phyloP scores from a whole-genome alignment of 2,797 vertebrate genomes.

The Chrosomus eos region DNA sequence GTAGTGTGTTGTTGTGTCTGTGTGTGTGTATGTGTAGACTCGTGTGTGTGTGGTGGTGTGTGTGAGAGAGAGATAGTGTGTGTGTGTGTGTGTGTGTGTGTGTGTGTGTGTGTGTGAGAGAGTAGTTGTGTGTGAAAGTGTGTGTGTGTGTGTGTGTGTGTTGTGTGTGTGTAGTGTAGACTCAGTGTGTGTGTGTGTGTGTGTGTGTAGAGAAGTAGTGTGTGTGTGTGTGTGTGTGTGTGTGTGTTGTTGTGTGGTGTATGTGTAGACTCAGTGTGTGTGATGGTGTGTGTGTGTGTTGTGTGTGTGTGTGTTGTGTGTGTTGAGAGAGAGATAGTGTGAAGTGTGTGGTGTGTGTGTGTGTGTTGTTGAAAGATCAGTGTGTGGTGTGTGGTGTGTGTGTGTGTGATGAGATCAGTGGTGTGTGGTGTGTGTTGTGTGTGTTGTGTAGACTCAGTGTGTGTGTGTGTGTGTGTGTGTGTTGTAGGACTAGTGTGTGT shows the following conservation, averaged over 20 bases:
- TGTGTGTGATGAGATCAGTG: too few relatives aligned
- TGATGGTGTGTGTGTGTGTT: conserved; percentile 9
- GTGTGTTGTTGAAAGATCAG: too few relatives aligned
- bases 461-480: background rate
- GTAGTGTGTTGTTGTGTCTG: conserved; percentile 2
- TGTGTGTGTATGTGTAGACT: too few relatives aligned
- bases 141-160: conserved; percentile 8
- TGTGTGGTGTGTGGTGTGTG: background rate
- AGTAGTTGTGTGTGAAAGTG: background rate
- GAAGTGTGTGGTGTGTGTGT: too few relatives aligned
- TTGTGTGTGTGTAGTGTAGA: too few relatives aligned
- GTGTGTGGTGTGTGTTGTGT: too few relatives aligned
- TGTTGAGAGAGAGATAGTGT: too few relatives aligned
- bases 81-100: background rate
- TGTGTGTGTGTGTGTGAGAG: background rate
- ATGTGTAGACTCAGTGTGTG: background rate
- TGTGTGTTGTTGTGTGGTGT: background rate
- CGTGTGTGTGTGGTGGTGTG: background rate
- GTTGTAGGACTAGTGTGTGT: too few relatives aligned
- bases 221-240: background rate
- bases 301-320: background rate
- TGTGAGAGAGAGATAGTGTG: too few relatives aligned
- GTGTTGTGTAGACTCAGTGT: conserved; percentile 2
- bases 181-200: too few relatives aligned
- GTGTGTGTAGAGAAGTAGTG: conserved; percentile 39